Base-by-base conservation (phyloP, 2,888 invertebrate genomes). In the Trimorus sp. region DNA sequence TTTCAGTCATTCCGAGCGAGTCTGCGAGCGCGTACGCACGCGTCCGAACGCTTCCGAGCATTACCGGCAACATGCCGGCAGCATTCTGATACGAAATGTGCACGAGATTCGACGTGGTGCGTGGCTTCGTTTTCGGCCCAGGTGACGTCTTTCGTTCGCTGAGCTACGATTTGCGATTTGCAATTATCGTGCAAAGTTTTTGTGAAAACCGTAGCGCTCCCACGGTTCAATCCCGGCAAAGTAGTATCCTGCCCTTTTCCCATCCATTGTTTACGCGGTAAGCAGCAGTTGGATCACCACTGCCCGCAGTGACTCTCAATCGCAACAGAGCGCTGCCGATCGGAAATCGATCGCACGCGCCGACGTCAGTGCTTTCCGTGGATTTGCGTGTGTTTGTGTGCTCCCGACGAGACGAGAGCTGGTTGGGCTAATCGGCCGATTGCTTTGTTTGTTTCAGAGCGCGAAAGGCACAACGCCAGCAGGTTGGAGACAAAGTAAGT, bases 401-500 rank as follows among this genome's bases (percentile, higher is more conserved):
- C 26, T 26, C 26, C 26, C 4, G 26, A 26, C 4, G 26, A 26
- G 26, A 26, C 26, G 26, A 26, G 26, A 26, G 26, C 26, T 26
- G 26, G 26, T 26, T 26, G 4, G 26, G 40, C 3, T 62, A 48
- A 62, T 36, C 11, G 40, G 12, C n/a, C 15, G 8, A 14, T 59
- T 59, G 40, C 85, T 77, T 85, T 84, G 38, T 88, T 88, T 92
- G 90, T 93, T 93, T 86, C 93, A 93, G 93, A 93, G 89, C 92
- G 93, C 82, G 93, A 93, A 86, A 92, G 92, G 86, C 92, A 92
- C 85, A 86, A 87, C 84, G 86, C 92, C 81, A 91, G 89, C 85
- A 90, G 92, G 84, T 89, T 92, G 83, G 91, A 92, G 85, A 91
- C 93, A n/a, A 78, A 78, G 93, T 93, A 92, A 93, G 93, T 93